These are phyloP conservation scores for Corydoras sp. DNA, from an alignment of 2,113 vertebrate species.

Conservation along the genomic window DNA sequence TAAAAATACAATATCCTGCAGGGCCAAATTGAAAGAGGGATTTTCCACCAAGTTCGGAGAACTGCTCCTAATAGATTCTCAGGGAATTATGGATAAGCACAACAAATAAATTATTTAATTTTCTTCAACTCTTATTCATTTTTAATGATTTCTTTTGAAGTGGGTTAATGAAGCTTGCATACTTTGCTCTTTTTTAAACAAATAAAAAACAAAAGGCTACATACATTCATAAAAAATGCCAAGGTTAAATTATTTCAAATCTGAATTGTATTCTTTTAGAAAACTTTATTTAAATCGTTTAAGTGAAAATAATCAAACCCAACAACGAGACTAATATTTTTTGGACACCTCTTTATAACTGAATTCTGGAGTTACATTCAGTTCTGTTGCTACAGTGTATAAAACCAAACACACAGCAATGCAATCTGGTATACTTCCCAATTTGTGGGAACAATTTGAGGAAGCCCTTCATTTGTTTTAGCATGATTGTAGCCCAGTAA, in stretches of 20 bases:
- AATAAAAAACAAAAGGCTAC: neutral
- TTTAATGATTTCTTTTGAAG: constrained; percentile 75
- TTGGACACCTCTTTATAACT: too few relatives aligned
- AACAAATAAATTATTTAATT: constrained; percentile 73
- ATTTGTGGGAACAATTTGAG: too few relatives aligned
- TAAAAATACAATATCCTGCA: constrained; percentile 17
- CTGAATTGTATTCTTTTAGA: too few relatives aligned
- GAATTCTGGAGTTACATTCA: too few relatives aligned
- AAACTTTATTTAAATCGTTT: too few relatives aligned
- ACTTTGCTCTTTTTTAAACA: constrained; percentile 26
- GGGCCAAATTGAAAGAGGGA: constrained; percentile 20
- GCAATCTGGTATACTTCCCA: too few relatives aligned
- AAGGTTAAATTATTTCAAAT: neutral
- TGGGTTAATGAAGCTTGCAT: constrained; percentile 70
- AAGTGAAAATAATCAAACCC: too few relatives aligned
- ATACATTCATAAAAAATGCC: constrained; percentile 11
- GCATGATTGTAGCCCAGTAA: too few relatives aligned
- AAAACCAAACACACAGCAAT: too few relatives aligned
- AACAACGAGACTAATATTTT: too few relatives aligned
- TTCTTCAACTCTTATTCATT: constrained; percentile 74
- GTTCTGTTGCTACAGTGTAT: too few relatives aligned
- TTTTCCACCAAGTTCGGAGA: constrained; percentile 16
- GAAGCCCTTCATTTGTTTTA: too few relatives aligned
- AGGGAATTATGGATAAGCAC: constrained; percentile 37
- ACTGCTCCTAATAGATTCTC: constrained; percentile 40